A percentile compares a stretch with the other conserved stretches of the same genome.
These are phyloP conservation scores for Sardinella longiceps DNA, from an alignment of 2,797 vertebrate species.

Conservation along the genomic window DNA sequence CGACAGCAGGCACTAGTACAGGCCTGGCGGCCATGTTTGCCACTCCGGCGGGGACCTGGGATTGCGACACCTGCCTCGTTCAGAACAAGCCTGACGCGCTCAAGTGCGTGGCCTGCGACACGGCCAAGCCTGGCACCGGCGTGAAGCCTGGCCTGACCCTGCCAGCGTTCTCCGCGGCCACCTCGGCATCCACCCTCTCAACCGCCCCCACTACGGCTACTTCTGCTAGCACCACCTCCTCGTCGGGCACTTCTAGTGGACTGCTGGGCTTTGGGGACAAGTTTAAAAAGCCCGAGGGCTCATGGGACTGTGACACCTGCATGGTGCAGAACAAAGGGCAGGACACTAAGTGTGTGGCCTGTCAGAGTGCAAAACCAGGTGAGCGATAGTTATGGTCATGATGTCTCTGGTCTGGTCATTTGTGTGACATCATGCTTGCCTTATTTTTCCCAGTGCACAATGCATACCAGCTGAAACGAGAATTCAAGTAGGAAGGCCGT, in stretches of 20 bases:
- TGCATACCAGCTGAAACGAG: background rate
- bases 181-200: slow-evolving; percentile 39
- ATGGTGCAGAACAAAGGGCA: slow-evolving; percentile 87
- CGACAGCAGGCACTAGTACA: background rate
- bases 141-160: slow-evolving; percentile 85
- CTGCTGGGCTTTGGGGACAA: slow-evolving; percentile 85
- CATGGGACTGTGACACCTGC: slow-evolving; percentile 91
- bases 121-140: slow-evolving; percentile 90
- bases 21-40: slow-evolving; percentile 73
- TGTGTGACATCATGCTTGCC: no score
- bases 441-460: background rate
- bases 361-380: slow-evolving; percentile 89
- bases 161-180: slow-evolving; percentile 68
- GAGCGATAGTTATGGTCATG: slow-evolving; percentile 41
- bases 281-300: slow-evolving; percentile 89
- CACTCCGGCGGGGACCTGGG: slow-evolving; percentile 83
- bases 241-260: slow-evolving; percentile 69
- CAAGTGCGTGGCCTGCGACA: slow-evolving; percentile 95
- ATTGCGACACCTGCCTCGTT: slow-evolving; percentile 96
- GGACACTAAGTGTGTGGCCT: slow-evolving; percentile 88
- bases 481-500: background rate
- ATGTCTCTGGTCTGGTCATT: background rate
- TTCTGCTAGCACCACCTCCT: slow-evolving; percentile 61
- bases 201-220: slow-evolving; percentile 64
- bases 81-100: slow-evolving; percentile 89